These are phyloP conservation scores for Hydropotes inermis DNA, from an alignment of 2,113 vertebrate genomes.

Conservation along the genomic window DNA sequence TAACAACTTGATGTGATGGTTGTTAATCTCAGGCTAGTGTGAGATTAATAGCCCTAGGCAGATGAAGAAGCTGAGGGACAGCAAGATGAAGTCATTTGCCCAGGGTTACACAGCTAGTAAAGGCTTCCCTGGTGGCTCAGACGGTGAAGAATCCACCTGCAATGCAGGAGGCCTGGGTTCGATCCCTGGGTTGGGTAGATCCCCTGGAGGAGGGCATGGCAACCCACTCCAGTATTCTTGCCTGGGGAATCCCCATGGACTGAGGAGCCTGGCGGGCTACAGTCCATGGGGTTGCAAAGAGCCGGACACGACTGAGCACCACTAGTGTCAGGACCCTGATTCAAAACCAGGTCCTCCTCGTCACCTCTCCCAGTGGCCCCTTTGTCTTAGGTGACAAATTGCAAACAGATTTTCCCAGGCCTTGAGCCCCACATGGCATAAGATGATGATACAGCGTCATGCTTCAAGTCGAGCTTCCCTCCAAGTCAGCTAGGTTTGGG, in stretches of 20 bases:
- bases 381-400: background rate
- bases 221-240: background rate
- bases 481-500: background rate
- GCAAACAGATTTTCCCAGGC: accelerated
- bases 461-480: background rate
- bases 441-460: accelerated
- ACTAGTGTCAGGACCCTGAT: background rate
- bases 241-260: background rate
- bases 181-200: background rate
- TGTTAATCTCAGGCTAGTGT: background rate
- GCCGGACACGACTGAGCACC: background rate
- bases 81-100: background rate
- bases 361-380: background rate
- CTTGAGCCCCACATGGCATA: accelerated
- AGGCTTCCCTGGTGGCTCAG: background rate
- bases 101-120: background rate
- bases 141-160: background rate
- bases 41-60: background rate
- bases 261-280: background rate
- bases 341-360: background rate
- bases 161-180: background rate
- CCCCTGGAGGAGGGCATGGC: background rate
- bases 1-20: background rate
- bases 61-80: background rate
- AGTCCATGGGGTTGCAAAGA: background rate